Base-by-base conservation (phyloP, 2,797 vertebrate species). In the Neoniphon sammara region DNA sequence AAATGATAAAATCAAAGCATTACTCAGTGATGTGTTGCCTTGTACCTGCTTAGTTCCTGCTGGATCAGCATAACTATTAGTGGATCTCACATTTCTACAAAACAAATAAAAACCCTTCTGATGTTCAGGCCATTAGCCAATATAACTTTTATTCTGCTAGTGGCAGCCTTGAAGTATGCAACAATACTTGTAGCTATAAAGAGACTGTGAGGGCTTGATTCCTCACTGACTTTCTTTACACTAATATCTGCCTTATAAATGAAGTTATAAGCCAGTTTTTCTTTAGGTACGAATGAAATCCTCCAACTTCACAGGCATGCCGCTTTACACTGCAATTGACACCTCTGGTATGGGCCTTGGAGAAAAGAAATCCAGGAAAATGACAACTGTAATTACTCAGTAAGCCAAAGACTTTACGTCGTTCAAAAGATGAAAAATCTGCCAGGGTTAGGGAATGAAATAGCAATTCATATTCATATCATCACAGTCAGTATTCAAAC, bases 401-500 rank as follows among this genome's bases (percentile, higher is more conserved):
- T 71, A 70, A 81, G 71, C 73, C 59, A 63, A 63, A 75, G 31
- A 84, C 81, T 85, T 77, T 85, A 69, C 77, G 87, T 87, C 73
- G 83, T 70, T 80, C 77, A 85, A 78, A 81, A 85, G 78, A 85
- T 81, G 59, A 87, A 78, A 87, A 82, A 84, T 82, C 49, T 68
- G 55, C 36, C 79, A 77, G 81, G 70, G 79, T 81, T 84, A 78
- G 59, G 64, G 53, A 84, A 61, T 63, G 64, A 85, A 89, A 84
- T 76, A 82, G 63, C 56, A 59, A 87, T 82, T 91, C 75, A 84
- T 87, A 82, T 88, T 92, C 83, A 79, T 70, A 87, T 87, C 77
- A 77, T 89, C 91, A 91, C 89, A 90, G 85, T 86, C 83, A 87
- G 79, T 66, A 72, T 87, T 89, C 85, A 82, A 86, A 84, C 86